Base-by-base conservation (phyloP, 2,888 invertebrate species). In the Coleophora flavipennella region DNA sequence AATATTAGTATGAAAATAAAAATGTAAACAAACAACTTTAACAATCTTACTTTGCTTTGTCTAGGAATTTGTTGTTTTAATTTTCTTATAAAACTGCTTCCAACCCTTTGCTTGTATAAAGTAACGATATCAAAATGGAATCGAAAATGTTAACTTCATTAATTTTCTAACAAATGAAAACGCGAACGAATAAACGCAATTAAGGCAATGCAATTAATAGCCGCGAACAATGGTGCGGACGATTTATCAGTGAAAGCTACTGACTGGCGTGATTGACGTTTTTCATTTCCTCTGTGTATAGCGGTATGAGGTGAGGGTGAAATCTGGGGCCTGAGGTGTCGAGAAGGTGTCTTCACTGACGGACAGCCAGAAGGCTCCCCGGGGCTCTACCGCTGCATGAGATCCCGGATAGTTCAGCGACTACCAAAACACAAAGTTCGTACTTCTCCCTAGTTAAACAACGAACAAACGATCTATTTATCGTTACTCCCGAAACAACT, bases 171-270 rank as follows among this genome's bases (percentile, higher is more conserved):
- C 69, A 70, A 33, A 63, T 68, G 67, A 61, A 45, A 71, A 66
- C 63, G 60, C 57, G 62, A 69, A 72, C 67, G 68, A 67, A 70
- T 70, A 67, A 73, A 69, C 63, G 67, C 68, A 70, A 73, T 75
- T 73, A 74, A 69, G 62, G 59, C 61, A 69, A 65, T 73, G 70
- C 72, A 76, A 75, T 78, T 79, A 74, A 79, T 75, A 70, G 70
- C 65, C 55, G 56, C 60, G 68, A 70, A 69, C 75, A 79, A 75
- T 71, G 60, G 69, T 55, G 57, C 56, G 55, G 49, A 67, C 74
- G 75, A 78, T 75, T 74, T 75, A 77, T 78, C 70, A 73, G 72
- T 71, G 64, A 69, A 68, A 72, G 68, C 65, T 64, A 61, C 62
- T 54, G 57, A n/a, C n/a, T 20, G 59, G 51, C 53, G 52, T 80